Evolutionary conservation across 2,797 vertebrate genomes (phyloP).

Genomic region (Antrozous pallidus): DNA sequence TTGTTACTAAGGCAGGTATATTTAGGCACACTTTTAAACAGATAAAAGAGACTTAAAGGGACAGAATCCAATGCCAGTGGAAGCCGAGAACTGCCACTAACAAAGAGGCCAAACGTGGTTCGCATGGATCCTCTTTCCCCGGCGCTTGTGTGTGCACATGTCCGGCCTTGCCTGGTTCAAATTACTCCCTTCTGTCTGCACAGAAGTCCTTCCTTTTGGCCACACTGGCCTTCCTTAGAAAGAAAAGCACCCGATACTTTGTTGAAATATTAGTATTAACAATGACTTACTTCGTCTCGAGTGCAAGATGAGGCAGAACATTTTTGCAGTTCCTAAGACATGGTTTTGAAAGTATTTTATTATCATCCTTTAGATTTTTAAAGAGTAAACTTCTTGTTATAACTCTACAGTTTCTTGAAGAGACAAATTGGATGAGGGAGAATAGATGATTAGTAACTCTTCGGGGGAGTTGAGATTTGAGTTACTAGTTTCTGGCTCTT

Average conservation of each 20-base stretch:
- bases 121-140: background rate
- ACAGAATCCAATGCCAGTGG: background rate
- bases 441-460: background rate
- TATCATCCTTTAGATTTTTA: background rate
- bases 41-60: background rate
- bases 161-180: background rate
- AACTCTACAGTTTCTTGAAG: background rate
- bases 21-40: background rate
- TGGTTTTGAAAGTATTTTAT: background rate
- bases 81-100: background rate
- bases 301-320: background rate
- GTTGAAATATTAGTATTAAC: background rate
- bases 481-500: background rate
- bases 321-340: background rate
- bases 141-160: background rate
- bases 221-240: background rate
- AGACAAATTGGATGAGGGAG: background rate
- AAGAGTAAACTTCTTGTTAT: background rate
- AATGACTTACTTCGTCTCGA: background rate
- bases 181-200: background rate
- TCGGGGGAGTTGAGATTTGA: background rate
- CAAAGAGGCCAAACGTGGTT: background rate
- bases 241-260: background rate
- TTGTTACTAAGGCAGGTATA: background rate
- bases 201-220: background rate